These are phyloP conservation scores for Meloidogyne hapla DNA, from an alignment of 1,140 invertebrate genomes.

Conservation along the genomic window DNA sequence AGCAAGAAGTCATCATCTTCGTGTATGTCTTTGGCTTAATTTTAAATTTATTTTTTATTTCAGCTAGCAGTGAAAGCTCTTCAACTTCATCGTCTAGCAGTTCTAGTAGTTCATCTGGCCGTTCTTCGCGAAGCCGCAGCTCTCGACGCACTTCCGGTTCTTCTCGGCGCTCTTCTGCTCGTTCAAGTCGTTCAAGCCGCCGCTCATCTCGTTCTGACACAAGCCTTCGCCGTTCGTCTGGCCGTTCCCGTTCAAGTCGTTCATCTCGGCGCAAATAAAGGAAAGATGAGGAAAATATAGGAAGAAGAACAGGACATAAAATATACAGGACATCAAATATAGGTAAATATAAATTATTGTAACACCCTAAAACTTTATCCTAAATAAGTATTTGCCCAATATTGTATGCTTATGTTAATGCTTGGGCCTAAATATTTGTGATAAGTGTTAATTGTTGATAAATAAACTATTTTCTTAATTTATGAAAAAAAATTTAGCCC, in stretches of 20 bases:
- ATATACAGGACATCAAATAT: too few species aligned
- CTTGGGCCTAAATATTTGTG: too few species aligned
- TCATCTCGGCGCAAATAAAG: not conserved
- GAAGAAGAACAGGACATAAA: not conserved
- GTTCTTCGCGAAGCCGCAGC: not conserved
- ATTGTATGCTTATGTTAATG: too few species aligned
- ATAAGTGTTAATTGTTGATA: too few species aligned
- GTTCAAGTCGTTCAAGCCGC: not conserved
- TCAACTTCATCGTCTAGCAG: not conserved
- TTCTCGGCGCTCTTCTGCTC: not conserved
- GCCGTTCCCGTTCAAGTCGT: not conserved
- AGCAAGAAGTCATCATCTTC: not conserved
- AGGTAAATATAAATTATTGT: not conserved
- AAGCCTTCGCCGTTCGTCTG: not conserved
- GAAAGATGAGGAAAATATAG: not conserved
- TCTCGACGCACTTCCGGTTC: not conserved
- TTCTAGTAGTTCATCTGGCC: not conserved
- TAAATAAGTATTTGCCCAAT: too few species aligned
- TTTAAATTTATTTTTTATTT: not conserved
- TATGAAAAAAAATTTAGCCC: not conserved
- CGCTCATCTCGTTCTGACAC: not conserved
- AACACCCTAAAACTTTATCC: too few species aligned
- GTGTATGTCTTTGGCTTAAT: not conserved
- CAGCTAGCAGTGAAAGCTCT: not conserved
- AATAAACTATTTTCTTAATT: too few species aligned